Evolutionary conservation across 2,797 vertebrate genomes (phyloP).

Genomic region (Microchirus variegatus): DNA sequence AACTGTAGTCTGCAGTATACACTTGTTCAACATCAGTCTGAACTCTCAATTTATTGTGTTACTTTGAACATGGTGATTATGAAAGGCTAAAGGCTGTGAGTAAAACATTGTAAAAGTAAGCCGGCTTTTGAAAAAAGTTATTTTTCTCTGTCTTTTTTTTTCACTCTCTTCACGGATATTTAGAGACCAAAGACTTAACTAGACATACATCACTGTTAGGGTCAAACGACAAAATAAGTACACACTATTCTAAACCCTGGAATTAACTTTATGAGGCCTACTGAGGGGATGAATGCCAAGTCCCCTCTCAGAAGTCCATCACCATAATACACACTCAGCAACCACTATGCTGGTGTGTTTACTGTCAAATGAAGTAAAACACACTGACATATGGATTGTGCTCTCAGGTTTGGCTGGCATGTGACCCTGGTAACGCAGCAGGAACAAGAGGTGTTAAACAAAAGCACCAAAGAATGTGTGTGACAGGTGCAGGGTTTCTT

Average conservation of each 20-base stretch:
- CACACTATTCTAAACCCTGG: conserved; percentile 7
- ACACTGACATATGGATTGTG: conserved; percentile 26
- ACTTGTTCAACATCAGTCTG: too few species aligned
- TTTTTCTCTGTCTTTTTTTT: too few species aligned
- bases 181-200: conserved; percentile 2
- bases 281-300: conserved; percentile 25
- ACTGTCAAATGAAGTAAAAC: conserved; percentile 27
- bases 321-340: conserved; percentile 32
- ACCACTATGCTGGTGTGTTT: conserved; percentile 38
- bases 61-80: too few species aligned
- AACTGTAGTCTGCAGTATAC: too few species aligned
- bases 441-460: conserved; percentile 69
- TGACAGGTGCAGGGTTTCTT: conserved; percentile 68
- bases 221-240: conserved; percentile 33
- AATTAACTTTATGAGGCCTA: conserved; percentile 48
- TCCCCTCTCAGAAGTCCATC: conserved; percentile 33
- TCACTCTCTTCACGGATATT: too few species aligned
- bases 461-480: conserved; percentile 70
- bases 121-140: too few species aligned
- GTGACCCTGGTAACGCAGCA: conserved; percentile 50
- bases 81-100: too few species aligned
- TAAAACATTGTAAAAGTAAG: too few species aligned
- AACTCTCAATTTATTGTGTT: too few species aligned
- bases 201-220: conserved; percentile 34
- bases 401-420: conserved; percentile 35